A percentile compares a stretch with the other conserved stretches of the same genome.
These are phyloP conservation scores for Drosophila yakuba DNA, from an alignment of 1,140 invertebrate species.

Conservation along the genomic window DNA sequence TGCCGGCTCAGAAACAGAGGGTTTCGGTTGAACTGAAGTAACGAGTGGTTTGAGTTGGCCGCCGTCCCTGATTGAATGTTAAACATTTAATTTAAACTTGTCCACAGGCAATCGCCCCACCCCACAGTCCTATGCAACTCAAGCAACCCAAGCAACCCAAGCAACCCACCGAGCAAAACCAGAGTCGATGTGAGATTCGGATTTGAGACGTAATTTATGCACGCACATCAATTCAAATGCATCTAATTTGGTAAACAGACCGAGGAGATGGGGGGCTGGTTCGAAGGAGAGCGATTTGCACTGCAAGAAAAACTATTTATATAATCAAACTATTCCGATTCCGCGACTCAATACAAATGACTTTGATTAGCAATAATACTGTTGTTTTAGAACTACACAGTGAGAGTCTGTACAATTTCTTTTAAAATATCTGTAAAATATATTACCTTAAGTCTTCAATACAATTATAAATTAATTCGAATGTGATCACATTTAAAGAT, in stretches of 20 bases:
- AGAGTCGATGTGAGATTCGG: constrained; percentile 20
- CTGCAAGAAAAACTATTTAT: not conserved
- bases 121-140: not conserved
- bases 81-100: constrained; percentile 83
- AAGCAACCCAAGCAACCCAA: constrained; percentile 2
- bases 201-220: constrained; percentile 73
- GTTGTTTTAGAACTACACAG: too few species aligned
- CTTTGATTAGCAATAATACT: too few species aligned
- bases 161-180: constrained; percentile 27
- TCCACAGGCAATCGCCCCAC: constrained; percentile 31
- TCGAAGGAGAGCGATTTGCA: constrained; percentile 24
- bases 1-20: constrained; percentile 41
- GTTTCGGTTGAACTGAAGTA: constrained; percentile 6
- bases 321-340: not conserved
- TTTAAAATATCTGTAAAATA: too few species aligned
- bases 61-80: constrained; percentile 73
- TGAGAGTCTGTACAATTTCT: too few species aligned
- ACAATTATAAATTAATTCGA: too few species aligned
- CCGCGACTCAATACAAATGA: too few species aligned
- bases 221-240: constrained; percentile 81
- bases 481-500: too few species aligned
- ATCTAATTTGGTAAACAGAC: constrained; percentile 80
- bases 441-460: too few species aligned
- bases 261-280: constrained; percentile 17
- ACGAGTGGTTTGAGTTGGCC: constrained; percentile 45